These are phyloP conservation scores for Zonitis immaculata DNA, from an alignment of 2,888 invertebrate genomes.

Conservation along the genomic window DNA sequence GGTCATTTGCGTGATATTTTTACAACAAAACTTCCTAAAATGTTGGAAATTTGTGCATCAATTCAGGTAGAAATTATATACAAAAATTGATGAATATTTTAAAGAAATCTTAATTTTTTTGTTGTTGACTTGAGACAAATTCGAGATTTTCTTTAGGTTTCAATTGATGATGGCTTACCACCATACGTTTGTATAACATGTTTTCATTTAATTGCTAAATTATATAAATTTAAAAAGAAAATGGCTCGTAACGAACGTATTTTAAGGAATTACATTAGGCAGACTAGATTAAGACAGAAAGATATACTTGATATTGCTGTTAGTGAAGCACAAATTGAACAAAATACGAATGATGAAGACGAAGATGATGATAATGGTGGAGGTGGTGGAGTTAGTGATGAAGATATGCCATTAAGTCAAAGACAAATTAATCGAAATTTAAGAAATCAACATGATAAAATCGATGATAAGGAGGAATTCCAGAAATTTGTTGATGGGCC, in stretches of 20 bases:
- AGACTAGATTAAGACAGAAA: conserved; percentile 22
- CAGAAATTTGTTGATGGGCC: conserved; percentile 31
- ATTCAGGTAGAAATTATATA: conserved; percentile 37
- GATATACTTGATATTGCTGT: conserved; percentile 38
- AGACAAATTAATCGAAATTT: conserved; percentile 8
- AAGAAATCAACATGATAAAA: conserved; percentile 11
- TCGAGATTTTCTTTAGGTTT: conserved; percentile 33
- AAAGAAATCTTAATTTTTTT: neutral
- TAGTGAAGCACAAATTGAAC: conserved; percentile 36
- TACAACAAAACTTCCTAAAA: conserved; percentile 38
- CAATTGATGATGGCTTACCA: conserved; percentile 44
- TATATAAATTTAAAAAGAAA: conserved; percentile 46
- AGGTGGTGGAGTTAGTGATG: conserved; percentile 18
- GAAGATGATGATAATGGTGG: conserved; percentile 17
- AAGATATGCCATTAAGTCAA: conserved; percentile 28
- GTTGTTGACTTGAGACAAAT: neutral
- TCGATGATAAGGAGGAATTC: conserved; percentile 9
- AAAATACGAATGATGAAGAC: conserved; percentile 15
- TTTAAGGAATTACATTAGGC: conserved; percentile 36
- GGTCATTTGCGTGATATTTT: conserved; percentile 38
- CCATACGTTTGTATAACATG: conserved; percentile 46
- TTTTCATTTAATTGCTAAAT: conserved; percentile 44
- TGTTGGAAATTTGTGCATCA: conserved; percentile 41
- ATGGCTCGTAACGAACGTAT: conserved; percentile 43
- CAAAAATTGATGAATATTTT: too few species aligned